phyloP scores from a whole-genome alignment of 2,797 vertebrate genomes.

The Channallabes apus region DNA sequence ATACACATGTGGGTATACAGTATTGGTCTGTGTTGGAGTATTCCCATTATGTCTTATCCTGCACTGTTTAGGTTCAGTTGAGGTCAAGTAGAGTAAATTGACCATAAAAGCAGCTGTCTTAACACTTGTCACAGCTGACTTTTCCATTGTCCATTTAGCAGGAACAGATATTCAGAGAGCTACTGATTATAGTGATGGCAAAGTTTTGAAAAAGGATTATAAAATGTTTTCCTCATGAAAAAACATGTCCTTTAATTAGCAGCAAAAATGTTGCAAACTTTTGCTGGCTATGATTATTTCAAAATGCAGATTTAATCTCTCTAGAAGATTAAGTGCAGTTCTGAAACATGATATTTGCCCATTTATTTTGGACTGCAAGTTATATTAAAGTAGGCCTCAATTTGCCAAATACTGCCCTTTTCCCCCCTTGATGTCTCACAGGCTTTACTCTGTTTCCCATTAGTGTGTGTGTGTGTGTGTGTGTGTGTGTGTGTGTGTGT shows the following conservation, averaged over 20 bases:
- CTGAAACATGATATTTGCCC: slow-evolving; percentile 81
- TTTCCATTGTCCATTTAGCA: neutral
- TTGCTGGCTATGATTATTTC: slow-evolving; percentile 66
- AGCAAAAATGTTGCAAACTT: slow-evolving; percentile 82
- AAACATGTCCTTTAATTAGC: slow-evolving; percentile 81
- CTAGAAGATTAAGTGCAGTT: slow-evolving; percentile 70
- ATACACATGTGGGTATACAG: slow-evolving; percentile 16
- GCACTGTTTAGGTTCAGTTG: slow-evolving; percentile 6
- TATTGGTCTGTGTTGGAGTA: neutral
- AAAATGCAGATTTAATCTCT: slow-evolving; percentile 81
- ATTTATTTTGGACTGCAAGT: slow-evolving; percentile 77
- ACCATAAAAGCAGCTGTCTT: slow-evolving; percentile 15
- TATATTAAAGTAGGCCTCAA: slow-evolving; percentile 86
- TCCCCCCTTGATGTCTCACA: slow-evolving; percentile 79
- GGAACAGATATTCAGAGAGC: slow-evolving; percentile 6
- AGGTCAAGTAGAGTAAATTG: slow-evolving; percentile 23
- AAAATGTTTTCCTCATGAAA: slow-evolving; percentile 33
- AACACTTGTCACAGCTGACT: slow-evolving; percentile 12
- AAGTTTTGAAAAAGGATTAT: neutral
- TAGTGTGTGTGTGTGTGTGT: slow-evolving; percentile 69
- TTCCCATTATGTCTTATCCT: slow-evolving; percentile 2
- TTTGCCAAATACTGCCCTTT: slow-evolving; percentile 85
- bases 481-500: neutral
- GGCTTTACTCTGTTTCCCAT: slow-evolving; percentile 75
- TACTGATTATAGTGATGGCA: slow-evolving; percentile 1